Base-by-base conservation (phyloP, 2,888 invertebrate species). In the Synergus laeviventris region DNA sequence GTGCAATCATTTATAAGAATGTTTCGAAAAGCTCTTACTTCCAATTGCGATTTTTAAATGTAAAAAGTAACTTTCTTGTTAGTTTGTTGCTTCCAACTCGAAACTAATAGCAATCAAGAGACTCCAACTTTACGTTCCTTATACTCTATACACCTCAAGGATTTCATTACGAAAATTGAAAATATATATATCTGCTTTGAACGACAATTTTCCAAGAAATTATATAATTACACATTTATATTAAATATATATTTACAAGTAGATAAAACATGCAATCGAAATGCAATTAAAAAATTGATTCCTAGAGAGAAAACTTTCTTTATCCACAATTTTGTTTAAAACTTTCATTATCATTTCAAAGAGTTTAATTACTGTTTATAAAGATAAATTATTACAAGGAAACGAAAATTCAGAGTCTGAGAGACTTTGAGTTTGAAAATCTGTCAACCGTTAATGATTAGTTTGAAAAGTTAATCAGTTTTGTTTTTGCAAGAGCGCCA, bases 61-160 rank as follows among this genome's bases (percentile, higher is more conserved):
- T 62, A 36, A 45, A 75, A 62, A 38, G 45, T 49, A 74, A 62
- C 54, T 70, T 70, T 70, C 70, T 70, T 49, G 31, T 70, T 70
- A 49, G 49, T 70, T 49, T 70, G 49, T 70, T 70, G 49, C 70
- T 36, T 70, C 49, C 31, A 31, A 31, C 49, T 31, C 70, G 49
- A 70, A 45, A 31, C 70, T 70, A 70, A 70, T 70, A 70, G 70
- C 70, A 70, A 70, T 70, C 70, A 49, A 49, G 70, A 70, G 49
- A 70, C 70, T 49, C 42, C 31, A 70, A 70, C 70, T 70, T 70
- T 49, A 45, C 24, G 70, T 70, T 70, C n/a, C 66, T 70, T 16
- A 31, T 31, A 45, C 66, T 70, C 49, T 49, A 36, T 16, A 70
- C 49, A 49, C 70, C 70, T 70, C n/a, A 49, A 31, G 49, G 45